Percentiles rank a stretch among this genome's conserved stretches.
These are phyloP conservation scores for Gymnarchus niloticus DNA, from an alignment of 2,113 vertebrate species.

Conservation along the genomic window DNA sequence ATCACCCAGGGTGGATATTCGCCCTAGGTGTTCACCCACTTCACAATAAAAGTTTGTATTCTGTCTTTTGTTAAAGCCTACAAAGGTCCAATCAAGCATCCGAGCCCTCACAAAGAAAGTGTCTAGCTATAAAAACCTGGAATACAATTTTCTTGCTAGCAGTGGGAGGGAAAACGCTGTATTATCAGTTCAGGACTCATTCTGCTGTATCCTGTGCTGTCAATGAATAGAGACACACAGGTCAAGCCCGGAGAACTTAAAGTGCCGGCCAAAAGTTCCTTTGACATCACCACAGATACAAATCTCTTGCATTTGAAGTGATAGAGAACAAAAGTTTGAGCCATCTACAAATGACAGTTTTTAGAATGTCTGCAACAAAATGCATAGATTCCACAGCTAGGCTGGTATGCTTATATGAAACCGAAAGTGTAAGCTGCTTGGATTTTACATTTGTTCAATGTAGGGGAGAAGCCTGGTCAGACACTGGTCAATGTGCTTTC, in stretches of 20 bases:
- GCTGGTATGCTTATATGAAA: background rate
- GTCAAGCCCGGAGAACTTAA: background rate
- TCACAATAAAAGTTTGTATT: slow-evolving; percentile 18
- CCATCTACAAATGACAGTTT: background rate
- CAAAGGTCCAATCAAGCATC: slow-evolving; percentile 15
- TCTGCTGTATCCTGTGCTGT: background rate
- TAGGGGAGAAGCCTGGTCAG: background rate
- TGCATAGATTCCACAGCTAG: background rate
- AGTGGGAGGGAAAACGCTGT: background rate
- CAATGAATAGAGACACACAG: background rate
- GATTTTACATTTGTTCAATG: background rate
- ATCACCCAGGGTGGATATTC: background rate
- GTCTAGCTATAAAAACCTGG: background rate
- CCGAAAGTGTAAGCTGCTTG: background rate
- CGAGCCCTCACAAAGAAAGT: background rate
- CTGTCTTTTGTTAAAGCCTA: background rate
- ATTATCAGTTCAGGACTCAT: background rate
- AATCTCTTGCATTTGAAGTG: background rate
- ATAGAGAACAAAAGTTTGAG: background rate
- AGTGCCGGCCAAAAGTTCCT: background rate
- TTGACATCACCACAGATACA: slow-evolving; percentile 10
- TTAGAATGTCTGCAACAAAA: background rate
- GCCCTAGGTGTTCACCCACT: background rate
- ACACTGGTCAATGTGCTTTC: background rate
- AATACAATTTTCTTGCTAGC: background rate